Evolutionary conservation across 2,888 invertebrate genomes (phyloP), one percentile per base, ranked within the genome.

Genomic region (Hymenopus coronatus): DNA sequence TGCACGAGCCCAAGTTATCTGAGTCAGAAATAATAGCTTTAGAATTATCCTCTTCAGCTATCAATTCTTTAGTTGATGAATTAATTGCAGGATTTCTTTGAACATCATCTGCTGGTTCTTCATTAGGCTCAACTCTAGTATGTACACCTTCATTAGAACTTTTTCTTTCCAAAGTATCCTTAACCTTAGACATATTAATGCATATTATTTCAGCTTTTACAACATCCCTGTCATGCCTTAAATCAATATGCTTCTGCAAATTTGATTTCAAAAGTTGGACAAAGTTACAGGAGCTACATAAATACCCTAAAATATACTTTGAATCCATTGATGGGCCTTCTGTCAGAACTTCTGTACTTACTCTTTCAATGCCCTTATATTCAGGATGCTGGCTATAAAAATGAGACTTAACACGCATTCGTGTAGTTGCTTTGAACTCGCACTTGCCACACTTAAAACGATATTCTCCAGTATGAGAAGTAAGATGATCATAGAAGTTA

Each of bases 401-500:
- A 88, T 91, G 91, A n/a, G 88, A 88, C 30, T 89, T 90, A 3
- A 91, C 89, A 81, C 88, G 83, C 30, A 89, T 82, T 82, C 89
- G 84, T 40, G 90, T 89, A 9, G 90, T 87, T n/a, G 89, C 84
- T 83, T 84, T 87, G 46, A 90, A 90, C n/a, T 89, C 90, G 89
- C 97, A 97, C 85, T 93, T 93, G 0, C 94, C 94, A 92, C 97
- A 97, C 30, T 93, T 92, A 90, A 95, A 96, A 88, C 96, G 94
- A 91, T 96, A 96, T 93, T 98, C 97, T 0, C 97, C 97, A 0
- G 97, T 97, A 90, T 98, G 98, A 85, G 93, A 94, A 30, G 95
- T 95, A 83, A 97, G 94, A 91, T 98, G 97, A 92, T 97, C 96
- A 91, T 96, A 96, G 92, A 96, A 96, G 4, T 91, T 91, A 14